These are phyloP conservation scores for Lophius americanus DNA, from an alignment of 2,797 vertebrate species.

Conservation along the genomic window DNA sequence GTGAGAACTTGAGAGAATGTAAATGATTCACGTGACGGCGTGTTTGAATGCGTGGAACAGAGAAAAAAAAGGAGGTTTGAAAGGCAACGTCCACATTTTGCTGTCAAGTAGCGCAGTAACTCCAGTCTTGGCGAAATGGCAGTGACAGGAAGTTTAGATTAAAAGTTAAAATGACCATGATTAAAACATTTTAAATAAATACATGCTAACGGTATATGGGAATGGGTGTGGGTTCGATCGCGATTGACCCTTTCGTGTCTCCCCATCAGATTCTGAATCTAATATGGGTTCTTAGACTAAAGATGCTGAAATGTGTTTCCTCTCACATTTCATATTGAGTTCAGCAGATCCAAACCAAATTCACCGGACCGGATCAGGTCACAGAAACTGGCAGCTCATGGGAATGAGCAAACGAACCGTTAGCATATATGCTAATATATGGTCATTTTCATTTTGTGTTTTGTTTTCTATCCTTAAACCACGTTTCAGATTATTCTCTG, in stretches of 20 bases:
- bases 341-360: slow-evolving; percentile 4
- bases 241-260: background rate
- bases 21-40: background rate
- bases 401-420: background rate
- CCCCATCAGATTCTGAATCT: too few species aligned
- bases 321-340: background rate
- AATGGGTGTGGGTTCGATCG: too few species aligned
- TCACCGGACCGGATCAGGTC: background rate
- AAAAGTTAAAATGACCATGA: too few species aligned
- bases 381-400: slow-evolving; percentile 5
- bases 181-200: too few species aligned
- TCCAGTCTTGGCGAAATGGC: too few species aligned
- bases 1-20: too few species aligned
- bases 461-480: background rate
- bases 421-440: too few species aligned
- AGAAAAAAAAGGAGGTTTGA: background rate
- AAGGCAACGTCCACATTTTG: background rate
- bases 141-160: too few species aligned
- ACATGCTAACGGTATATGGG: too few species aligned
- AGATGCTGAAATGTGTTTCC: background rate
- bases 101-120: too few species aligned
- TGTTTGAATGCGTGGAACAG: background rate
- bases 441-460: too few species aligned
- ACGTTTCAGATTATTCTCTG: slow-evolving; percentile 2
- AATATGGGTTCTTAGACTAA: background rate